Percentiles rank a stretch among this genome's conserved stretches.
Evolutionary conservation across 2,113 vertebrate genomes (phyloP).

Genomic region (Tetraodon nigroviridis): DNA sequence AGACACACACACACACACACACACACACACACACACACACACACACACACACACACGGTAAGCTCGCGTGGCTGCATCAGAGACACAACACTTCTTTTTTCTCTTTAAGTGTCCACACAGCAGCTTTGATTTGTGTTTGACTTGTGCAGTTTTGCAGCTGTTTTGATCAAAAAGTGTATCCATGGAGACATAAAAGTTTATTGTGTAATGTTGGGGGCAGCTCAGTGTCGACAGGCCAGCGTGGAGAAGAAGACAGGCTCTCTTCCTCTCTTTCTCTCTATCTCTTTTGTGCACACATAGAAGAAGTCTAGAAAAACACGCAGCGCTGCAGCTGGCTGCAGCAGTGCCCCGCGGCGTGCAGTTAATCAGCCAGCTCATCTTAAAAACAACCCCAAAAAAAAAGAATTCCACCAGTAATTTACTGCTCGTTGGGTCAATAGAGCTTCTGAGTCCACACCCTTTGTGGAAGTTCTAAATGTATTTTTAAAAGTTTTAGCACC

Average conservation of each 20-base stretch:
- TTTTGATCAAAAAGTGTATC: too few relatives aligned
- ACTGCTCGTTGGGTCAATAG: not conserved
- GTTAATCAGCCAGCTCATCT: slow-evolving; percentile 15
- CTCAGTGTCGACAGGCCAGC: slow-evolving; percentile 15
- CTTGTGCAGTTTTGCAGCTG: too few relatives aligned
- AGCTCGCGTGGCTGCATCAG: too few relatives aligned
- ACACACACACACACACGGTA: slow-evolving; percentile 3
- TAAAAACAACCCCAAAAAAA: not conserved
- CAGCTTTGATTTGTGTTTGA: too few relatives aligned
- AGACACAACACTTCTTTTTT: too few relatives aligned
- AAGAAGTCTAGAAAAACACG: slow-evolving; percentile 11
- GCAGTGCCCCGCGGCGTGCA: slow-evolving; percentile 22
- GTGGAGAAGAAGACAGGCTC: slow-evolving; percentile 7
- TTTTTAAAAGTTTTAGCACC: not conserved
- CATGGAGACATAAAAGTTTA: too few relatives aligned
- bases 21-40: not conserved
- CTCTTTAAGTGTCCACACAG: not conserved
- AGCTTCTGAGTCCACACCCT: too few relatives aligned
- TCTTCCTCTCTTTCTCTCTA: too few relatives aligned
- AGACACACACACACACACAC: not conserved
- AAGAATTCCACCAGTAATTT: not conserved
- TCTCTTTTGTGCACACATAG: slow-evolving; percentile 16
- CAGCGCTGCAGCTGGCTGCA: not conserved
- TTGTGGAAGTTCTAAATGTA: not conserved
- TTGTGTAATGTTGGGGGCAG: slow-evolving; percentile 5